Conservation (phyloP, 1,140 invertebrate genomes). For the Hycleus cichorii region DNA sequence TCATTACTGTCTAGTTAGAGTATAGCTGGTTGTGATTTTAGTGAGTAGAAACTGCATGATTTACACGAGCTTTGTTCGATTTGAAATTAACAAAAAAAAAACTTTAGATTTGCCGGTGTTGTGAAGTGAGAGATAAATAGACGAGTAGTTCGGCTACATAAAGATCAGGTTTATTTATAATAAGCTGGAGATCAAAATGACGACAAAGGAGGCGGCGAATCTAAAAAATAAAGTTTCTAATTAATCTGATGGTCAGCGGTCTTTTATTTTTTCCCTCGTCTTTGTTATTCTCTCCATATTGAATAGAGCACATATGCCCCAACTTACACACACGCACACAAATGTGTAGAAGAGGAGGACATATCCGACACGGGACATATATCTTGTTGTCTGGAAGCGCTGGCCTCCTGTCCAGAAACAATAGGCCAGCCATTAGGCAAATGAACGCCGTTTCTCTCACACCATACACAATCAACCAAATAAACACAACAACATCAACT, state of each 20-base stretch:
- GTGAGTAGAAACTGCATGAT: too few relatives aligned
- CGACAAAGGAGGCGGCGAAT: constrained; percentile 12
- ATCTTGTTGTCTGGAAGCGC: constrained; percentile 17
- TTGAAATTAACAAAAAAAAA: too few relatives aligned
- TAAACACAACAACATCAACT: too few relatives aligned
- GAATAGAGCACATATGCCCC: not conserved
- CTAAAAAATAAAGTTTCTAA: constrained; percentile 16
- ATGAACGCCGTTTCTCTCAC: constrained; percentile 10
- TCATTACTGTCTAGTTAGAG: too few relatives aligned
- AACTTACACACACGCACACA: not conserved
- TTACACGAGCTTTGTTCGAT: too few relatives aligned
- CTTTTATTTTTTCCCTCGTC: too few relatives aligned
- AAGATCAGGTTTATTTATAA: constrained; percentile 8
- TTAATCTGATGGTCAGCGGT: constrained; percentile 14
- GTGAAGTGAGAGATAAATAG: too few relatives aligned
- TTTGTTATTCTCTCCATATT: not conserved
- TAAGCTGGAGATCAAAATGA: not conserved
- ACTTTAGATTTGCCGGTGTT: too few relatives aligned
- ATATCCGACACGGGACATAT: constrained; percentile 16
- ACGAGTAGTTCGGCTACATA: too few relatives aligned
- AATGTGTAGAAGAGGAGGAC: not conserved
- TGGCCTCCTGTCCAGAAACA: constrained; percentile 19
- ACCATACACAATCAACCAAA: too few relatives aligned
- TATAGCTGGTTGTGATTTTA: too few relatives aligned
- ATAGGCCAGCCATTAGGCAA: constrained; percentile 24